Conservation (phyloP, 2,888 invertebrate species). For the Cerceris ruficornis region DNA sequence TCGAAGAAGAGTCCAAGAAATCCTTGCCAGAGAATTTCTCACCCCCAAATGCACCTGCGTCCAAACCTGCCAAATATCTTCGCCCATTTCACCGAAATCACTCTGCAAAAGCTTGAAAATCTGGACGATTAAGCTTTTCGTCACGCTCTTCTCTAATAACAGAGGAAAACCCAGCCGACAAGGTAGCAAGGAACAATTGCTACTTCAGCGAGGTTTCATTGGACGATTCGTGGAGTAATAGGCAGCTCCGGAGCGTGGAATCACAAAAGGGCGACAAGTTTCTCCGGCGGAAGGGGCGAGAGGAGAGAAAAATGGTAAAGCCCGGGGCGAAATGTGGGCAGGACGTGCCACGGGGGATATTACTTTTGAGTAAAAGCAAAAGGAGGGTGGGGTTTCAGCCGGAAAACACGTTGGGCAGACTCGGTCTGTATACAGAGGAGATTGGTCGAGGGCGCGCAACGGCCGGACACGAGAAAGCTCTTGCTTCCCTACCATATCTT, state of each 20-base stretch:
- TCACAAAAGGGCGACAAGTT: constrained; percentile 27
- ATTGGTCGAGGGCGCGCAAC: constrained; percentile 71
- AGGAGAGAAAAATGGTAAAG: constrained; percentile 33
- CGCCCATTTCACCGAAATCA: neutral
- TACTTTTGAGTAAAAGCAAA: constrained; percentile 37
- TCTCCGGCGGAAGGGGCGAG: constrained; percentile 3
- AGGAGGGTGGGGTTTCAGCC: constrained; percentile 11
- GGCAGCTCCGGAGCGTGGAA: neutral
- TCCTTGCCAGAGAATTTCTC: too few species aligned
- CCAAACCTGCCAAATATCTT: neutral
- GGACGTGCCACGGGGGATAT: constrained; percentile 61
- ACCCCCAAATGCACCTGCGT: too few species aligned
- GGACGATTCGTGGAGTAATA: neutral
- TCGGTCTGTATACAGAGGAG: constrained; percentile 61
- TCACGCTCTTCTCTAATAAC: too few species aligned
- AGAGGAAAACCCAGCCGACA: too few species aligned
- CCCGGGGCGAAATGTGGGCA: constrained; percentile 55
- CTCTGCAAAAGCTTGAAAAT: too few species aligned
- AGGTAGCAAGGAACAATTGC: neutral
- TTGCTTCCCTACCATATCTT: constrained; percentile 69
- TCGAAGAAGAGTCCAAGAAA: too few species aligned
- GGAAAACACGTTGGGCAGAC: constrained; percentile 52
- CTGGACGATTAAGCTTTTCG: too few species aligned
- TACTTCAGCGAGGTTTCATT: constrained; percentile 1
- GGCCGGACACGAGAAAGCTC: constrained; percentile 80